phyloP scores from a whole-genome alignment of 2,797 vertebrate genomes.

The Catostomus latipinnis region DNA sequence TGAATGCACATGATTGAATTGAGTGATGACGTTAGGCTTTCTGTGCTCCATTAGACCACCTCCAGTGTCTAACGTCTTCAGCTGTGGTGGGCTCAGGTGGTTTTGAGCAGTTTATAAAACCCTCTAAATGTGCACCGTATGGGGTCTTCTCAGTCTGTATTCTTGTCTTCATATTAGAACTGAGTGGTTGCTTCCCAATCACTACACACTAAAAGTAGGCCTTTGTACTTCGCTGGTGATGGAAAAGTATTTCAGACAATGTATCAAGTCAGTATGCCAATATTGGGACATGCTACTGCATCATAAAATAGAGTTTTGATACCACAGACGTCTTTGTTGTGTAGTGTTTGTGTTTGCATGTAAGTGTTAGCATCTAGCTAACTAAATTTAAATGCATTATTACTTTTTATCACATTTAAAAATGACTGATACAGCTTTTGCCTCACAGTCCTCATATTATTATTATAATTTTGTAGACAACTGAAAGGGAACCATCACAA shows the following conservation, averaged over 20 bases:
- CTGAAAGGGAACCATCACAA: no score
- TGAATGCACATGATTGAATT: conserved; percentile 25
- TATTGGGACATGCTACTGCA: neutral
- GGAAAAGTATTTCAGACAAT: neutral
- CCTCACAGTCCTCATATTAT: no score
- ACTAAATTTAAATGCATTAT: neutral
- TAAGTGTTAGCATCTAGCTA: neutral
- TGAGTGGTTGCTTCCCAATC: no score
- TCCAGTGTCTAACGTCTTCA: conserved; percentile 3
- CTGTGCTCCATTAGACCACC: conserved; percentile 1
- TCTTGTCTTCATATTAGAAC: conserved; percentile 33
- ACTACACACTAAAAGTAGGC: no score
- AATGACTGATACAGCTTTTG: no score
- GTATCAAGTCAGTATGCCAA: neutral
- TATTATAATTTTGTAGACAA: no score
- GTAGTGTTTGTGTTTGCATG: neutral
- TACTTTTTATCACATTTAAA: neutral
- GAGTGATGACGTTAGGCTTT: conserved; percentile 14
- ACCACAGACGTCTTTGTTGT: neutral
- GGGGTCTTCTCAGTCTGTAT: conserved; percentile 36
- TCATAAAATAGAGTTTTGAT: neutral
- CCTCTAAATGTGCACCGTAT: conserved; percentile 34
- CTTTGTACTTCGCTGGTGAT: no score
- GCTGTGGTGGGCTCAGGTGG: conserved; percentile 50
- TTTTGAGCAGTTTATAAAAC: conserved; percentile 24